A percentile compares a stretch with the other conserved stretches of the same genome.
Conservation (phyloP, 2,888 invertebrate genomes). For the Orchesellides sinensis region DNA sequence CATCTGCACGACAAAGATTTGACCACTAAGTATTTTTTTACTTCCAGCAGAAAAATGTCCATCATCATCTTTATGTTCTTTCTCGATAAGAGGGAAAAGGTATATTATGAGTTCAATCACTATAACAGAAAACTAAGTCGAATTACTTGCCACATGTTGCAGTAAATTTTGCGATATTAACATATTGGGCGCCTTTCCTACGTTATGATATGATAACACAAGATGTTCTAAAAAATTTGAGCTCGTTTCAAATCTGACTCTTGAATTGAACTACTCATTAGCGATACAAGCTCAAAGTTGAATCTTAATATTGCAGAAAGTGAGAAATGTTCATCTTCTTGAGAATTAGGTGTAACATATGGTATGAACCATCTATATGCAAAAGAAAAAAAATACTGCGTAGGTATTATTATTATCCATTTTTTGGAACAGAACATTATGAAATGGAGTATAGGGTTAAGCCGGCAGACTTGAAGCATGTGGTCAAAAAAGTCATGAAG, state of each 20-base stretch:
- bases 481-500: conserved; percentile 46
- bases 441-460: neutral
- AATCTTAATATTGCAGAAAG: conserved; percentile 1
- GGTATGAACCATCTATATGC: neutral
- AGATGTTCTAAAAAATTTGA: neutral
- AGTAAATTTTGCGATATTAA: conserved; percentile 12
- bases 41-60: too few species aligned
- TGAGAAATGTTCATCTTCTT: neutral
- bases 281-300: neutral
- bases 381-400: neutral
- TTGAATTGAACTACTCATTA: neutral
- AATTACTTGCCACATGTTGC: neutral
- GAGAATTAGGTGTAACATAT: conserved; percentile 5
- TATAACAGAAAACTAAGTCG: too few species aligned
- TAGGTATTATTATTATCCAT: neutral
- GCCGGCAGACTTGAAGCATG: conserved; percentile 24
- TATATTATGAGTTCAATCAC: too few species aligned
- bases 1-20: too few species aligned
- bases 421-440: neutral
- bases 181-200: conserved; percentile 48
- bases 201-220: too few species aligned
- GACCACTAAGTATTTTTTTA: too few species aligned
- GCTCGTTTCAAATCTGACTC: neutral
- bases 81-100: too few species aligned
- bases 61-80: too few species aligned